phyloP scores from a whole-genome alignment of 2,888 invertebrate species.

The Pomacea canaliculata region DNA sequence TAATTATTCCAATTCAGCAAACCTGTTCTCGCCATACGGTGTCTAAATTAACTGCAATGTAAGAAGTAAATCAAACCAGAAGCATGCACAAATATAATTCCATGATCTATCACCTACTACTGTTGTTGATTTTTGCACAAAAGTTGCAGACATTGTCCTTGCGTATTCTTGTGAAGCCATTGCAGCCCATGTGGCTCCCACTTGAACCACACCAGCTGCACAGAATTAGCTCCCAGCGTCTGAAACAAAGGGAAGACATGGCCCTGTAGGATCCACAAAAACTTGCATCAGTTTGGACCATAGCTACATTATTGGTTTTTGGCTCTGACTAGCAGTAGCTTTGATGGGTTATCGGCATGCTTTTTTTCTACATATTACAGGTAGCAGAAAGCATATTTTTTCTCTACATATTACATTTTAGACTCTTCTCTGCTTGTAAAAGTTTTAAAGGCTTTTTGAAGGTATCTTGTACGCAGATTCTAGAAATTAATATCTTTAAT shows the following conservation, averaged over 20 bases:
- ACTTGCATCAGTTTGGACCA: too few relatives aligned
- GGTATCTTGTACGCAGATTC: neutral
- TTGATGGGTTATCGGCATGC: too few relatives aligned
- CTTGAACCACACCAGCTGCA: conserved; percentile 75
- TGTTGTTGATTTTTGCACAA: conserved; percentile 62
- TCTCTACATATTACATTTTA: neutral
- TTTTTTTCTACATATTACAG: too few relatives aligned
- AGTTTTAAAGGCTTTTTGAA: neutral
- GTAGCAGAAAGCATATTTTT: too few relatives aligned
- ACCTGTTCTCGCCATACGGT: too few relatives aligned
- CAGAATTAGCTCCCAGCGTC: conserved; percentile 72
- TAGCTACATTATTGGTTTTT: too few relatives aligned
- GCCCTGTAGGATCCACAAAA: too few relatives aligned
- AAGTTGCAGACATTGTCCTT: conserved; percentile 71
- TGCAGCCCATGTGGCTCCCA: conserved; percentile 74
- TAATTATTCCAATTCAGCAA: too few relatives aligned
- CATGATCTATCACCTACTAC: conserved; percentile 25
- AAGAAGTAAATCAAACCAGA: too few relatives aligned
- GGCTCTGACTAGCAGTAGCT: too few relatives aligned
- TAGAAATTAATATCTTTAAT: neutral
- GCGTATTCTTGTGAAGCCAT: conserved; percentile 68
- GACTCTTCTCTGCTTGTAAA: neutral
- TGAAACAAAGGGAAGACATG: neutral
- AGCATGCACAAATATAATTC: neutral
- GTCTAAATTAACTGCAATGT: too few relatives aligned